These are phyloP conservation scores for Pelodytes ibericus DNA, from an alignment of 2,797 vertebrate species.

Conservation along the genomic window DNA sequence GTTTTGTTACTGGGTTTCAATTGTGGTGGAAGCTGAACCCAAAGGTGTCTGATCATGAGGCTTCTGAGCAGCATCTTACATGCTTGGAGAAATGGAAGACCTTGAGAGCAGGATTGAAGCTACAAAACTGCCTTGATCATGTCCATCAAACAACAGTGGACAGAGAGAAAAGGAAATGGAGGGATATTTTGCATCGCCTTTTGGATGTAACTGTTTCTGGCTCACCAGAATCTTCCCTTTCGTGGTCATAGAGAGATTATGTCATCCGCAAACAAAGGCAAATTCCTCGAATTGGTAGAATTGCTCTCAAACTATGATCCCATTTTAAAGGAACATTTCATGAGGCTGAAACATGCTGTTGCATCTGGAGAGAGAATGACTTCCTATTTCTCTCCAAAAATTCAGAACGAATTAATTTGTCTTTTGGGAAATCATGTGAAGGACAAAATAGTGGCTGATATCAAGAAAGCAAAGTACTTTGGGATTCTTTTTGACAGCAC, in stretches of 20 bases:
- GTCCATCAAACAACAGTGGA: neutral
- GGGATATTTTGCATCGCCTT: conserved; percentile 11
- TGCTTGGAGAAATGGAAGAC: conserved; percentile 9
- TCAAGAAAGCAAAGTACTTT: conserved; percentile 10
- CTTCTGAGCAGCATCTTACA: neutral
- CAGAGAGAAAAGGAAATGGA: neutral
- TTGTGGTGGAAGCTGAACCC: neutral
- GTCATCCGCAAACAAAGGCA: neutral
- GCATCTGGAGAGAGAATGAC: neutral
- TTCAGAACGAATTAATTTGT: conserved; percentile 3
- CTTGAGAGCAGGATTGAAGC: conserved; percentile 11
- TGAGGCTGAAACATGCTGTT: conserved; percentile 7
- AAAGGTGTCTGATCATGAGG: conserved; percentile 1
- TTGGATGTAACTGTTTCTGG: conserved; percentile 8
- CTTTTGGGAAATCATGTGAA: conserved; percentile 1
- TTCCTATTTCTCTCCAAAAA: conserved; percentile 14
- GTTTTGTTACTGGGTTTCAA: neutral
- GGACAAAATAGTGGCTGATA: neutral
- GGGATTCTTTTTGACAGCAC: neutral
- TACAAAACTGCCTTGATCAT: neutral
- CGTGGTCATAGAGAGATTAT: conserved; percentile 1
- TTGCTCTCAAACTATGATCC: conserved; percentile 15
- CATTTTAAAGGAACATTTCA: conserved; percentile 8
- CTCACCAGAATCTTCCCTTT: conserved; percentile 4
- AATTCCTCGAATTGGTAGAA: conserved; percentile 15